phyloP scores from a whole-genome alignment of 2,888 invertebrate genomes.

The Seira sanloemensis region DNA sequence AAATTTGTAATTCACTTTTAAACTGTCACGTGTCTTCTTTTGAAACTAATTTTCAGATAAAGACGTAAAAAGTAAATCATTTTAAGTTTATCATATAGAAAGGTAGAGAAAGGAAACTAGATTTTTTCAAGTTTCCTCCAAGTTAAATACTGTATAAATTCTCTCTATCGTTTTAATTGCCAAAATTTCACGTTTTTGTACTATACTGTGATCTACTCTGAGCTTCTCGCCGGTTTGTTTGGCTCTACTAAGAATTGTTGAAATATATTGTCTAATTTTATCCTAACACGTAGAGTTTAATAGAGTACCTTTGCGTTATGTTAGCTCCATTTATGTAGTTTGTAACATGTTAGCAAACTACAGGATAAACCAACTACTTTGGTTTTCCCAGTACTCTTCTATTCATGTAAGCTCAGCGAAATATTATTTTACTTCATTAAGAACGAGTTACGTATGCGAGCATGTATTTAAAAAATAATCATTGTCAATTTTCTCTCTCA shows the following conservation, averaged over 20 bases:
- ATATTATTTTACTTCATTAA: neutral
- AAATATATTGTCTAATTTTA: too few species aligned
- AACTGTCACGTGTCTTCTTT: constrained; percentile 49
- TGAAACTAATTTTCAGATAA: too few species aligned
- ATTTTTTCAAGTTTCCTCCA: constrained; percentile 36
- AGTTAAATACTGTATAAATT: constrained; percentile 36
- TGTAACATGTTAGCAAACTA: neutral
- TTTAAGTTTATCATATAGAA: constrained; percentile 2
- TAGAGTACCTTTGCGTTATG: neutral
- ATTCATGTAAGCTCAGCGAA: constrained; percentile 68
- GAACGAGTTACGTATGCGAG: neutral
- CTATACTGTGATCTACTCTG: constrained; percentile 68
- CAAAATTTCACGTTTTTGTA: constrained; percentile 63
- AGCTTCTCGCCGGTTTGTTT: constrained; percentile 64
- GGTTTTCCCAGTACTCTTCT: constrained; percentile 65
- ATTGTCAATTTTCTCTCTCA: constrained; percentile 29
- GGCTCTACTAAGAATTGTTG: constrained; percentile 42
- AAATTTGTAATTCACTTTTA: constrained; percentile 26
- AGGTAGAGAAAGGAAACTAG: constrained; percentile 36
- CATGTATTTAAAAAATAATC: neutral
- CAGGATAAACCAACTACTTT: constrained; percentile 40
- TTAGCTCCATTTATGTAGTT: neutral
- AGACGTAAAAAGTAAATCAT: neutral
- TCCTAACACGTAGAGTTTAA: neutral
- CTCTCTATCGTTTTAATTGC: constrained; percentile 62